Base-by-base conservation (phyloP, 2,888 invertebrate species). In the Helleia helle region DNA sequence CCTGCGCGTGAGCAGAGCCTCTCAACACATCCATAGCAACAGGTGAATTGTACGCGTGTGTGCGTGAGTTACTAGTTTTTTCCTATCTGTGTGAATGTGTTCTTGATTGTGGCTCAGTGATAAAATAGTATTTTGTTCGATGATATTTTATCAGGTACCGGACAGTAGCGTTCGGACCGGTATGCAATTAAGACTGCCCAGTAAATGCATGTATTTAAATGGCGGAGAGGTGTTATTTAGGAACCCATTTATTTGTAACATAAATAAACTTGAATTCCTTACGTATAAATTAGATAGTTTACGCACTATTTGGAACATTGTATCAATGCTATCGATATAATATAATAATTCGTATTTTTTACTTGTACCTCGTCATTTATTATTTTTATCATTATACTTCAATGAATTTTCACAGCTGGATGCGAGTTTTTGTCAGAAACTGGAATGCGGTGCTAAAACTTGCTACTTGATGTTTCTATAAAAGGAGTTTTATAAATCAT, bases 1-100 rank as follows among this genome's bases (percentile, higher is more conserved):
- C 75, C 73, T 81, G 83, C 79, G 80, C 59, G 55, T 42, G 70
- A 61, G 73, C 77, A 50, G 69, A 79, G 76, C 76, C 77, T 80
- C 66, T 68, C 58, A 60, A 70, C 69, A 72, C 70, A 69, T 67
- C 66, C 62, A 71, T 65, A 61, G 64, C 62, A 71, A 77, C 83
- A 84, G 83, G 83, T 84, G 83, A 77, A 81, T 79, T 58, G 54
- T 67, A 55, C 54, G 46, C 46, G 37, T 65, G 77, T 80, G 69
- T 74, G 81, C 55, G 73, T 71, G 55, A 52, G 50, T 52, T 52
- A 54, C 55, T 49, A 51, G 54, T 48, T 55, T 57, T 47, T 57
- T 61, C 57, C 45, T 55, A 45, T 46, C 39, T 54, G 75, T 70
- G 71, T 71, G 71, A 56, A 63, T 64, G 58, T 64, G 67, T 66